Percentiles rank a stretch among this genome's conserved stretches.
phyloP scores from a whole-genome alignment of 2,113 vertebrate genomes.

The Aleadryas rufinucha region DNA sequence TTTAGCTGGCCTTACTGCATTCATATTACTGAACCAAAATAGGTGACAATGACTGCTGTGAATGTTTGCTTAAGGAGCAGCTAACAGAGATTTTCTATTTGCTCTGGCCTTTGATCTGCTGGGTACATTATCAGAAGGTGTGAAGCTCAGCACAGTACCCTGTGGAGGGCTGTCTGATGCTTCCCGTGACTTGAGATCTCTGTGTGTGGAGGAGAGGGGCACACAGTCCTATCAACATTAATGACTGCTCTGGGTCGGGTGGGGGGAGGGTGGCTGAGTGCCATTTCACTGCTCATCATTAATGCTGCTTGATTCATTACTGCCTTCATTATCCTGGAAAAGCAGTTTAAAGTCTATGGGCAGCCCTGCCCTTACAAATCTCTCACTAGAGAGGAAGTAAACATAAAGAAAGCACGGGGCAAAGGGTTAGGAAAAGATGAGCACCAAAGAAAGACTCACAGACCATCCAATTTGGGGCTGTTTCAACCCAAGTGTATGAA shows the following conservation, averaged over 20 bases:
- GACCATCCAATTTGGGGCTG: not conserved
- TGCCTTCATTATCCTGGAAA: not conserved
- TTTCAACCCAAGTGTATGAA: not conserved
- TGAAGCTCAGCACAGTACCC: not conserved
- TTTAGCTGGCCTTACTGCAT: not conserved
- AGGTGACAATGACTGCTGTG: not conserved
- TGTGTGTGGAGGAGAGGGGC: not conserved
- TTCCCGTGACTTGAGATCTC: not conserved
- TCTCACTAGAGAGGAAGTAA: not conserved
- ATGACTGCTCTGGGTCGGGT: not conserved
- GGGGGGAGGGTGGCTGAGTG: not conserved
- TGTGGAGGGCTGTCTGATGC: not conserved
- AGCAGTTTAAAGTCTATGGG: not conserved
- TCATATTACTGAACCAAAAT: not conserved
- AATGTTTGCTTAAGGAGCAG: not conserved
- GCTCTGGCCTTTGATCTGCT: not conserved
- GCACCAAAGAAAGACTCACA: not conserved
- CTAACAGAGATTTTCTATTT: not conserved
- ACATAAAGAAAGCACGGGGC: not conserved
- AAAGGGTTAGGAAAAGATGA: not conserved
- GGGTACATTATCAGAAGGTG: not conserved
- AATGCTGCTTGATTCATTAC: not conserved
- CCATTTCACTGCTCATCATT: not conserved
- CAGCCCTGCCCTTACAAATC: not conserved
- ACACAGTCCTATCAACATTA: not conserved